A percentile compares a stretch with the other conserved stretches of the same genome.
These are phyloP conservation scores for Remorina albescens DNA, from an alignment of 2,797 vertebrate genomes.

Conservation along the genomic window DNA sequence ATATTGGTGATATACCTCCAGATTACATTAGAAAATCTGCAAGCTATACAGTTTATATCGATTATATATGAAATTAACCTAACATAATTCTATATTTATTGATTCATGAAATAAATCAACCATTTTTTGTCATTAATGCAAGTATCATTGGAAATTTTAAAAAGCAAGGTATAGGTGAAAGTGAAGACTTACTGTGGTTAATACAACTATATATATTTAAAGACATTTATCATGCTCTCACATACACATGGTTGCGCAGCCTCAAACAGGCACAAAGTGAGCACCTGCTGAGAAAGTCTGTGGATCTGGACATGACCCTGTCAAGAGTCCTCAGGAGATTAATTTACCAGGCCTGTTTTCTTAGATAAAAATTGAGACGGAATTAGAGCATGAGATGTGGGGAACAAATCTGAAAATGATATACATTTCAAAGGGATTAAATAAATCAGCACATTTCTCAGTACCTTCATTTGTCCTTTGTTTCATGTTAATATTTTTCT, in stretches of 20 bases:
- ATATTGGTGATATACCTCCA: slow-evolving; percentile 5
- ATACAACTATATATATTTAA: slow-evolving; percentile 41
- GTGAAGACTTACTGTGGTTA: slow-evolving; percentile 22
- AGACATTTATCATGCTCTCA: slow-evolving; percentile 30
- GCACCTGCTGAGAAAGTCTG: slow-evolving; percentile 76
- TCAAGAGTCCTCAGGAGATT: slow-evolving; percentile 78
- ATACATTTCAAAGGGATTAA: slow-evolving; percentile 80
- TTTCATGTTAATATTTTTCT: slow-evolving; percentile 67
- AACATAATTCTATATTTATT: slow-evolving; percentile 23
- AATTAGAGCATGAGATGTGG: slow-evolving; percentile 62
- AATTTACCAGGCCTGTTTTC: slow-evolving; percentile 79
- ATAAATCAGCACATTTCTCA: slow-evolving; percentile 74
- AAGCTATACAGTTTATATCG: slow-evolving; percentile 12
- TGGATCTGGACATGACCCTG: slow-evolving; percentile 76
- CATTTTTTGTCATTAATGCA: slow-evolving; percentile 4
- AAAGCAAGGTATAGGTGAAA: slow-evolving; percentile 6
- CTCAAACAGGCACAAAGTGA: slow-evolving; percentile 34
- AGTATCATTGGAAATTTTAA: not conserved
- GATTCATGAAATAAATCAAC: not conserved
- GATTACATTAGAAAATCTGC: not conserved
- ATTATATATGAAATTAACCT: slow-evolving; percentile 17
- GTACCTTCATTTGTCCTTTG: slow-evolving; percentile 75
- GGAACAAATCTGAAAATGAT: slow-evolving; percentile 74
- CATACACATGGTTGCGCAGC: slow-evolving; percentile 17
- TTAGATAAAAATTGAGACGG: slow-evolving; percentile 74